phyloP scores from a whole-genome alignment of 2,797 vertebrate species.

The Onychomys torridus region DNA sequence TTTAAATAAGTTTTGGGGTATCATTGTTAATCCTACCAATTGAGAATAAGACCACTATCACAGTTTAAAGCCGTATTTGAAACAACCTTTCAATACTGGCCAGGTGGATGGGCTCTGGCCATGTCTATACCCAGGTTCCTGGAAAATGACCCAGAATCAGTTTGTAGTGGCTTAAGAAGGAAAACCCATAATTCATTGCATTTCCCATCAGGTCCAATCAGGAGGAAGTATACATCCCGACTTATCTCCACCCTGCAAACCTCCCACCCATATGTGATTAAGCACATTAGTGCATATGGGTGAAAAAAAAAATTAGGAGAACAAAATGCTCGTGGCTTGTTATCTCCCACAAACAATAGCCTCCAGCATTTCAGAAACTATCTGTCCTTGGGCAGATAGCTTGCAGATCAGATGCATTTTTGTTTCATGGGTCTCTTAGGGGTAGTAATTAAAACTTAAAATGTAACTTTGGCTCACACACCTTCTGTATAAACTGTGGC shows the following conservation, averaged over 20 bases:
- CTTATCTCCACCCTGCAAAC: not conserved
- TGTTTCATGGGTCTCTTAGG: not conserved
- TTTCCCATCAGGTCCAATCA: not conserved
- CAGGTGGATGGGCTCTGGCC: too few relatives aligned
- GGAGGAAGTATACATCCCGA: not conserved
- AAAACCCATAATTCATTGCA: too few relatives aligned
- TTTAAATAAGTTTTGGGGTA: not conserved
- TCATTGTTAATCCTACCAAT: not conserved
- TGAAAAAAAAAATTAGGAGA: not conserved
- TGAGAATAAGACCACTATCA: not conserved
- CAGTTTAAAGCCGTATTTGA: not conserved
- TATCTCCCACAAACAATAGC: not conserved
- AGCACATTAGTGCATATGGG: not conserved
- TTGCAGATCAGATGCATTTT: not conserved
- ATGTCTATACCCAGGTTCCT: too few relatives aligned
- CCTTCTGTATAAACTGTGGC: not conserved
- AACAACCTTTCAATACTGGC: not conserved
- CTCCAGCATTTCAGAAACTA: not conserved
- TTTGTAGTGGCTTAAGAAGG: not conserved
- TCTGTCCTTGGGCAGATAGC: not conserved
- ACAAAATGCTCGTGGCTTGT: not conserved
- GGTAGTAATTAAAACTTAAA: not conserved
- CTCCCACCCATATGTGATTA: not conserved
- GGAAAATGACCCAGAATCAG: not conserved
- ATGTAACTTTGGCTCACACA: not conserved